Evolutionary conservation across 2,888 invertebrate genomes (phyloP), one percentile per base, ranked within the genome.

Genomic region (Drosophila meridionalis): DNA sequence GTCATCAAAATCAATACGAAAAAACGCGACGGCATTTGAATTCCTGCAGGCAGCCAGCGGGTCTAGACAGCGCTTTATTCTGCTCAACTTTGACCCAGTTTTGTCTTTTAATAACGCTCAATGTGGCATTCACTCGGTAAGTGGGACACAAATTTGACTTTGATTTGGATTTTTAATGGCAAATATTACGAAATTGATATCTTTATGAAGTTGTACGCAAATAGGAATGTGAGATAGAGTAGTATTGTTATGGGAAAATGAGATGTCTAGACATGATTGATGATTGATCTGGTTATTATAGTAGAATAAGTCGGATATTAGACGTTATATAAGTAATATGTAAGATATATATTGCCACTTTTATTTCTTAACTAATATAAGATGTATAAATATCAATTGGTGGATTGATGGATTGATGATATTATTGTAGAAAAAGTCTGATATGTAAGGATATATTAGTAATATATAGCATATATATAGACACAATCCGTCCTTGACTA

Each of bases 1-100:
- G n/a, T 28, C 47, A 40, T 71, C 76, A 74, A 85, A 89, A 89
- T 88, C 88, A 88, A 88, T 89, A 87, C 73, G 78, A 75, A 74
- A 74, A 73, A 71, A 73, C 69, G 61, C 57, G 56, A 68, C 65
- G 60, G 36, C 52, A 67, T 53, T 67, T 38, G 30, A 12, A 74
- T 53, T 48, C 61, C 58, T 47, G 30, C 36, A 55, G 28, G 28
- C 40, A 55, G 52, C 26, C 52, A 26, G 34, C 34, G 26, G 34
- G 82, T 73, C 78, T 73, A 82, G 78, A 73, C 78, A 26, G 42
- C 57, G 64, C 40, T 53, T 43, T 20, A 36, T 28, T 60, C 14
- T n/a, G 26, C 55, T n/a, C 34, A 67, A 78, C 82, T 78, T 61
- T 82, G 82, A 73, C 82, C 73, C 55, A 69, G 42, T 82, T 81